Evolutionary conservation across 2,888 invertebrate species (phyloP), one percentile per base, ranked within the genome.

Genomic region (Chouioia cunea): DNA sequence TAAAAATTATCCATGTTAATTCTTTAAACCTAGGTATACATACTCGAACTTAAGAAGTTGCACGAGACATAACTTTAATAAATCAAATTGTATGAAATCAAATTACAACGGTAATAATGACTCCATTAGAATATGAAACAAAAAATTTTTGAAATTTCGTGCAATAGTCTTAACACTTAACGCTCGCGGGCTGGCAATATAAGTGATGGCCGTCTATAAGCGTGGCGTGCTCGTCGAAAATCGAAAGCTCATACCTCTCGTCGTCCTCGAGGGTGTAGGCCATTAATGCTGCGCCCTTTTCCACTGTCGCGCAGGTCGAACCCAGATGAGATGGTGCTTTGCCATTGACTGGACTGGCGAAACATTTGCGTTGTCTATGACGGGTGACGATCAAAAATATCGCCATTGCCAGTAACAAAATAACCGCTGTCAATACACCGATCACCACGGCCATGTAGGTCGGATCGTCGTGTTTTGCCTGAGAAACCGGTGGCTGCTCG

Each of bases 361-460:
- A 91, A 81, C 91, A 91, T 83, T 93, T 93, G 74, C 92, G 89
- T 79, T 92, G 91, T 44, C 91, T 87, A 82, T 92, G 92, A 54
- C 93, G 87, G 74, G 92, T 90, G 53, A 93, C 88, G 79, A 93
- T 90, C 65, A 93, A 87, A 83, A 91, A 90, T 78, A 93, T 91
- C 46, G 91, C 91, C 8, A 91, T 91, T 2, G 91, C 91, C 23
- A 93, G 87, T 1, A 94, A 86, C 62, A 94, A 88, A 62, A 93
- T 91, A 57, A 93, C 89, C 1, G 92, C 92, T 23, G 91, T 91
- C 59, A 93, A 85, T 4, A 93, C 91, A n/a, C 93, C 92, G 50
- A 93, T 91, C 65, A 93, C 91, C 74, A 93, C 89, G n/a, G 92
- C 92, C 87, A 93, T 89, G 85, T 92, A 91, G 6, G 92, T 87